Conservation (phyloP, 2,113 vertebrate species). For the Vireo altiloquus region DNA sequence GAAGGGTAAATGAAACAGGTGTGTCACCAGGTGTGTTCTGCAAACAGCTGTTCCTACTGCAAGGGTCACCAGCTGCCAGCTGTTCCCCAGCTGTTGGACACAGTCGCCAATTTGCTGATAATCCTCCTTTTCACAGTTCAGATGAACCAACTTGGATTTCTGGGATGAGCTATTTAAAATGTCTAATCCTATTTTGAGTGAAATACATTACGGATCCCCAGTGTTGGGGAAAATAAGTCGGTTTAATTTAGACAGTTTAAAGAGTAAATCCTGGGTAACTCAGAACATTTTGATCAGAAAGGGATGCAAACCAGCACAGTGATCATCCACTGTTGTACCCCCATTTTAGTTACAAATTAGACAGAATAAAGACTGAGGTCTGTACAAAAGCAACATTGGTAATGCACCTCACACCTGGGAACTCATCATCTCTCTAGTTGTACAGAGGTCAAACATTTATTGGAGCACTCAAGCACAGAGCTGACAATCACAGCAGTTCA, state of each 20-base stretch:
- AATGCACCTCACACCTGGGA: background rate
- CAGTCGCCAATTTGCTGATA: background rate
- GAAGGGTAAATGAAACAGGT: background rate
- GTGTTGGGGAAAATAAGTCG: background rate
- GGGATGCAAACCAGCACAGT: background rate
- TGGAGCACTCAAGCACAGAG: background rate
- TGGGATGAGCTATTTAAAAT: background rate
- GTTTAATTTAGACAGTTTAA: background rate
- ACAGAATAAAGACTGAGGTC: background rate
- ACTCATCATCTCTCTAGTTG: background rate
- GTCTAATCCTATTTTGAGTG: background rate
- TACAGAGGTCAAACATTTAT: background rate
- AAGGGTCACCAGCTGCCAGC: background rate
- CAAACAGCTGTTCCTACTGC: background rate
- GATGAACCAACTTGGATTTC: background rate
- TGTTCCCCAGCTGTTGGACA: background rate
- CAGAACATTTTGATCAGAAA: background rate
- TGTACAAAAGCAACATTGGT: background rate
- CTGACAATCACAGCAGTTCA: background rate
- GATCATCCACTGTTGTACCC: too few relatives aligned
- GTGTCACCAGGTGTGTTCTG: background rate
- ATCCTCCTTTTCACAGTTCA: background rate
- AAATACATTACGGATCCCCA: background rate
- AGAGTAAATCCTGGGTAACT: background rate
- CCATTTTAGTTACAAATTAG: too few relatives aligned